Evolutionary conservation across 2,797 vertebrate genomes (phyloP).

Genomic region (Phalanger gymnotis): DNA sequence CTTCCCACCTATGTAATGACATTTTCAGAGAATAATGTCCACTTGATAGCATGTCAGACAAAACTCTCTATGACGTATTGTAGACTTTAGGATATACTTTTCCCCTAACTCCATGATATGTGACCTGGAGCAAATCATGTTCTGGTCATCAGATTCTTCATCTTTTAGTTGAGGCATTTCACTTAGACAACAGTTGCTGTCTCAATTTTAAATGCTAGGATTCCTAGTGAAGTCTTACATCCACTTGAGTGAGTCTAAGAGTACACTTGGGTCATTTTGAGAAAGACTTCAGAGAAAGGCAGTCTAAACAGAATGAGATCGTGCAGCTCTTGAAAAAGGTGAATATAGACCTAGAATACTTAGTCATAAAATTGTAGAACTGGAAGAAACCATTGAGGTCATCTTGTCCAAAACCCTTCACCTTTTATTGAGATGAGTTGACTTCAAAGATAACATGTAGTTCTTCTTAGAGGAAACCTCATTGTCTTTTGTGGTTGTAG

Average conservation of each 20-base stretch:
- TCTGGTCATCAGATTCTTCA: background rate
- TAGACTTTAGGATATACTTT: background rate
- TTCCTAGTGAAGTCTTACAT: background rate
- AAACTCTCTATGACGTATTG: background rate
- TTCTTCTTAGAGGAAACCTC: background rate
- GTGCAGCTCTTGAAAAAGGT: background rate
- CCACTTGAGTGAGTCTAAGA: background rate
- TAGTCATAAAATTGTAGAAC: background rate
- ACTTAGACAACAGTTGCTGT: rapidly evolving
- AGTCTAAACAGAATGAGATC: background rate
- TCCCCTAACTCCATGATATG: background rate
- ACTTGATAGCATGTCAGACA: background rate
- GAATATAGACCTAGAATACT: background rate
- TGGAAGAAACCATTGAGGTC: background rate
- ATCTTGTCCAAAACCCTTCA: background rate
- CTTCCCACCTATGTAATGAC: background rate
- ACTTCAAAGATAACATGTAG: background rate
- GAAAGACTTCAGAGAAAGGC: background rate
- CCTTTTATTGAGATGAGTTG: background rate
- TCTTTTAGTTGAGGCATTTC: background rate
- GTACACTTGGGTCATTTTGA: background rate
- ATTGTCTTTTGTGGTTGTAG: background rate
- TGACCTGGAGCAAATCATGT: background rate
- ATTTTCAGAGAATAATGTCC: background rate
- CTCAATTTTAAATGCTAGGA: background rate